phyloP scores from a whole-genome alignment of 2,888 invertebrate species.

The Perizoma flavofasciatum region DNA sequence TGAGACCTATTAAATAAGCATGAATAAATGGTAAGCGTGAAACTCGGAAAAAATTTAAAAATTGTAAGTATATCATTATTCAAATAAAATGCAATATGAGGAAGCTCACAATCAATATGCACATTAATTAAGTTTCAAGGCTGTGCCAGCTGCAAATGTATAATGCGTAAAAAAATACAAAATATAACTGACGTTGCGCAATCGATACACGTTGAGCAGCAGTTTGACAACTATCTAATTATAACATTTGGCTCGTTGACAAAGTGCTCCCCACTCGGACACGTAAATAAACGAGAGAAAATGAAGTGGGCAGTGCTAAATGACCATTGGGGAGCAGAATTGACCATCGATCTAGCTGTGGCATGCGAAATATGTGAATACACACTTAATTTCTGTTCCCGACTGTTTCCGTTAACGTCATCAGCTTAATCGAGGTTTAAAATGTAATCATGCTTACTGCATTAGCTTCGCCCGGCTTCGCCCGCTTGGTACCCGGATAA shows the following conservation, averaged over 20 bases:
- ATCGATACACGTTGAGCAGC: constrained; percentile 44
- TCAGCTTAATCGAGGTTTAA: not conserved
- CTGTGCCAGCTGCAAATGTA: constrained; percentile 21
- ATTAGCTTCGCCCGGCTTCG: too few relatives aligned
- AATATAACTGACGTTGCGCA: constrained; percentile 50
- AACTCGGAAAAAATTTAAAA: not conserved
- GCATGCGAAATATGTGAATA: constrained; percentile 20
- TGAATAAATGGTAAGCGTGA: constrained; percentile 4
- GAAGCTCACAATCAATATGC: constrained; percentile 26
- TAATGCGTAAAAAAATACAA: constrained; percentile 20
- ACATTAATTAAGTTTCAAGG: constrained; percentile 23
- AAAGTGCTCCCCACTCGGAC: constrained; percentile 55
- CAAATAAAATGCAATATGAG: constrained; percentile 18
- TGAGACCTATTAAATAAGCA: not conserved
- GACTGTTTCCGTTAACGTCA: constrained; percentile 22
- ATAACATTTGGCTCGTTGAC: constrained; percentile 69
- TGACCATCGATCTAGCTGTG: constrained; percentile 27
- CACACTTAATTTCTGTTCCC: not conserved
- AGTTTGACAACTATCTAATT: constrained; percentile 72
- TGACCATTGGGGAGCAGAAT: constrained; percentile 40
- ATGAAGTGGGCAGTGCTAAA: constrained; percentile 56
- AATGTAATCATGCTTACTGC: too few relatives aligned
- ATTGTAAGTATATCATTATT: constrained; percentile 17
- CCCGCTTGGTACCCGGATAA: too few relatives aligned
- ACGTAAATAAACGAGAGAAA: constrained; percentile 58